Percentiles rank a stretch among this genome's conserved stretches.
phyloP scores from a whole-genome alignment of 1,140 invertebrate species.

The Heliconius himera region DNA sequence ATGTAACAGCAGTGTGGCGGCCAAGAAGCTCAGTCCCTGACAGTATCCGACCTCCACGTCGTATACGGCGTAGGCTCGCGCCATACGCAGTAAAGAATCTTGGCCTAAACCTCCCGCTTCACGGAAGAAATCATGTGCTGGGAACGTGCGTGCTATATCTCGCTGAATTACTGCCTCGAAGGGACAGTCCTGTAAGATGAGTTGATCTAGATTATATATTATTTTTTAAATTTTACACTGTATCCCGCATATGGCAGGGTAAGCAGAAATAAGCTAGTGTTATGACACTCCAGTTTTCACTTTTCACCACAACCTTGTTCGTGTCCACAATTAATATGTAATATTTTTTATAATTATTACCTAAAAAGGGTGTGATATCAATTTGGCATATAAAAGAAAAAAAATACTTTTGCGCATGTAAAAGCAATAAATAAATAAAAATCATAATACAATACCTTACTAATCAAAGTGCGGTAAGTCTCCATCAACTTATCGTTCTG shows the following conservation, averaged over 20 bases:
- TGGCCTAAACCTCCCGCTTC: conserved; percentile 95
- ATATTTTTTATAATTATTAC: too few species aligned
- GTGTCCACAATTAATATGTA: too few species aligned
- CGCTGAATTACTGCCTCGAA: conserved; percentile 96
- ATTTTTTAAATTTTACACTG: not conserved
- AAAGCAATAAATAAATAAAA: too few species aligned
- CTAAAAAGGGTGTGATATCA: too few species aligned
- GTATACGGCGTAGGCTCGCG: conserved; percentile 98
- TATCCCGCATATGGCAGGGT: too few species aligned
- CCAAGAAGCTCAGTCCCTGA: conserved; percentile 98
- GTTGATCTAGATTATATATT: not conserved
- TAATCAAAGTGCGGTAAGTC: conserved; percentile 94
- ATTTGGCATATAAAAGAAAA: too few species aligned
- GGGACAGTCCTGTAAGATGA: conserved; percentile 86
- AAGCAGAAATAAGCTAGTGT: too few species aligned
- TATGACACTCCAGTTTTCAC: too few species aligned
- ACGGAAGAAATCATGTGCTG: conserved; percentile 98
- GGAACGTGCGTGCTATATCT: conserved; percentile 99
- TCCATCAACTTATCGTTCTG: conserved; percentile 94
- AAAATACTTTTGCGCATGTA: too few species aligned
- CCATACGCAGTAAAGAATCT: conserved; percentile 97
- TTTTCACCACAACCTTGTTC: too few species aligned
- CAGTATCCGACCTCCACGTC: conserved; percentile 99
- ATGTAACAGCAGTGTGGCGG: conserved; percentile 96
- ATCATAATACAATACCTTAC: conserved; percentile 84